A percentile compares a stretch with the other conserved stretches of the same genome.
Conservation (phyloP, 2,888 invertebrate species). For the Gari tellinella region DNA sequence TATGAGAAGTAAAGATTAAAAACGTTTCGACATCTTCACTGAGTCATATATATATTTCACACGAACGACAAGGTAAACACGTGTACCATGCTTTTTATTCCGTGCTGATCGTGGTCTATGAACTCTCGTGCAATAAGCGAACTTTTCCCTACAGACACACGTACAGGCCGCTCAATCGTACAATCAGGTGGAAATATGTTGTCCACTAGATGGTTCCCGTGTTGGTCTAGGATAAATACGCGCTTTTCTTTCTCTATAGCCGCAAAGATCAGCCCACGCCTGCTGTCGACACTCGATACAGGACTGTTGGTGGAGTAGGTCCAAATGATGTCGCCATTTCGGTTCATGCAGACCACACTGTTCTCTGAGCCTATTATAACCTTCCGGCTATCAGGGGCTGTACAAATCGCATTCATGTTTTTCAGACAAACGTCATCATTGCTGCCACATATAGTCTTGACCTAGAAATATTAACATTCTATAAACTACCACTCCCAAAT, state of each 20-base stretch:
- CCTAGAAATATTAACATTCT: too few relatives aligned
- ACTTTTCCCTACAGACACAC: conserved; percentile 52
- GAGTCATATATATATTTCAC: too few relatives aligned
- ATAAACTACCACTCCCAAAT: too few relatives aligned
- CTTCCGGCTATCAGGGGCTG: conserved; percentile 54
- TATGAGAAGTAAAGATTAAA: too few relatives aligned
- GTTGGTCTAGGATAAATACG: conserved; percentile 45
- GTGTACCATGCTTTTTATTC: conserved; percentile 57
- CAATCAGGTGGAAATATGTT: conserved; percentile 51
- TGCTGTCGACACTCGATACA: conserved; percentile 48
- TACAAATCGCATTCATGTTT: conserved; percentile 53
- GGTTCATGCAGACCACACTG: conserved; percentile 51
- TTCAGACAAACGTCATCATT: conserved; percentile 50
- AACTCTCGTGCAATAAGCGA: conserved; percentile 52
- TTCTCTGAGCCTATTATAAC: conserved; percentile 43
- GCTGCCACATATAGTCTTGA: conserved; percentile 58
- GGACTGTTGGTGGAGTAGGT: conserved; percentile 26
- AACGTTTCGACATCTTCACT: too few relatives aligned
- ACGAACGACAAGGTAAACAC: conserved; percentile 45
- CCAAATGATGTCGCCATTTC: conserved; percentile 62
- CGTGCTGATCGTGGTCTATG: conserved; percentile 36
- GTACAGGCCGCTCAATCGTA: conserved; percentile 34
- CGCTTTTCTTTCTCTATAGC: conserved; percentile 49
- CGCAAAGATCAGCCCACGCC: conserved; percentile 45
- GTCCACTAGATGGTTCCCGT: conserved; percentile 54